These are phyloP conservation scores for Mayetiola destructor DNA, from an alignment of 2,888 invertebrate species.

Conservation along the genomic window DNA sequence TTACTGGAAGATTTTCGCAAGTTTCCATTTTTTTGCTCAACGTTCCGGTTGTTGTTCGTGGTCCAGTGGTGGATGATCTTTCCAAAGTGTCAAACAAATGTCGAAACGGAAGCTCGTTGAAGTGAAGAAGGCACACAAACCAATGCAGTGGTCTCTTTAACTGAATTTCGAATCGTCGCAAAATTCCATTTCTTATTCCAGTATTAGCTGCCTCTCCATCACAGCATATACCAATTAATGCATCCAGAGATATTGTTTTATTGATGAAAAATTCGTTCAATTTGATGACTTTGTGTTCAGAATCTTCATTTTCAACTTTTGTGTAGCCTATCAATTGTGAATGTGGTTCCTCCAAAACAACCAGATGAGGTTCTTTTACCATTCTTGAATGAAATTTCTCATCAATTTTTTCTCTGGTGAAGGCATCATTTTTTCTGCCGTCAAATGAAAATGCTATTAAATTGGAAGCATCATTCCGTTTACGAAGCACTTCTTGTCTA, in stretches of 20 bases:
- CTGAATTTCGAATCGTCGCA: neutral
- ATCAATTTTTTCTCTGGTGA: neutral
- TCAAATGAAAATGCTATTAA: neutral
- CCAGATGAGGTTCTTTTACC: constrained; percentile 9
- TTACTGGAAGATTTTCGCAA: neutral
- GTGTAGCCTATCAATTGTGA: neutral
- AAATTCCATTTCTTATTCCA: neutral
- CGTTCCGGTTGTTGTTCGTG: neutral
- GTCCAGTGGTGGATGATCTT: neutral
- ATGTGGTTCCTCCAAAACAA: neutral
- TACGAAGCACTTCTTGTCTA: neutral
- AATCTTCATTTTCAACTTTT: neutral
- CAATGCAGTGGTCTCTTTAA: neutral
- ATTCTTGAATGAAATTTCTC: neutral
- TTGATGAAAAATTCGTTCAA: neutral
- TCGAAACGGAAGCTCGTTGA: constrained; percentile 4
- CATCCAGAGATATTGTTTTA: neutral
- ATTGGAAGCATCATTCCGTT: neutral
- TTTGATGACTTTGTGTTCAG: neutral
- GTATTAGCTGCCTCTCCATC: neutral
- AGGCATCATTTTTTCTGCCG: neutral
- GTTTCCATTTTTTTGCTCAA: neutral
- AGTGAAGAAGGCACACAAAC: constrained; percentile 6
- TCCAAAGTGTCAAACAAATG: constrained; percentile 1
- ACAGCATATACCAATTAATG: neutral